Conservation (phyloP, 1,140 invertebrate species). For the Drosophila nannoptera region DNA sequence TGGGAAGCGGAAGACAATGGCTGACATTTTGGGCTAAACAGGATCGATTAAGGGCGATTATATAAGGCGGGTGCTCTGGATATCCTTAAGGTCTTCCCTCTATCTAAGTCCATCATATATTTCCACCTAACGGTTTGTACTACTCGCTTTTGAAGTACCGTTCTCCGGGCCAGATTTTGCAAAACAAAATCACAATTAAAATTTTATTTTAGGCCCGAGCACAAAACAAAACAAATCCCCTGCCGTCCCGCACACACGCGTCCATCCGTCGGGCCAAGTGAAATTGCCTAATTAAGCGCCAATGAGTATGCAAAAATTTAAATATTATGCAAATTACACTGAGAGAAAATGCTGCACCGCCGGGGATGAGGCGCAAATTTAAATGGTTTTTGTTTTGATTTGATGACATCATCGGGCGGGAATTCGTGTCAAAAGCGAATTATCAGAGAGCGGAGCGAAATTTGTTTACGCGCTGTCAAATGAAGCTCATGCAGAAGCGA, state of each 20-base stretch:
- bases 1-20: conserved; percentile 4
- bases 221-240: conserved; percentile 37
- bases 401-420: conserved; percentile 65
- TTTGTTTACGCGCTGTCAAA: conserved; percentile 53
- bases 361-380: conserved; percentile 39
- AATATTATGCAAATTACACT: conserved; percentile 72
- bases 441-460: conserved; percentile 47
- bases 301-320: conserved; percentile 66
- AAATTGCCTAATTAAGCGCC: conserved; percentile 63
- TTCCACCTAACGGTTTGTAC: too few relatives aligned
- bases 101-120: too few relatives aligned
- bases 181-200: conserved; percentile 20
- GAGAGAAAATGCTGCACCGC: conserved; percentile 18
- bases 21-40: not conserved
- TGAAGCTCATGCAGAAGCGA: conserved; percentile 2
- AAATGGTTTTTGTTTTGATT: conserved; percentile 69
- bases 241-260: not conserved
- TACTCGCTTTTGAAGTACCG: too few relatives aligned
- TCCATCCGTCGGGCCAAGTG: too few relatives aligned
- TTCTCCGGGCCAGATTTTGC: too few relatives aligned
- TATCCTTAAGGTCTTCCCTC: too few relatives aligned
- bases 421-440: conserved; percentile 66
- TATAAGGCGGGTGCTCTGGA: too few relatives aligned
- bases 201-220: conserved; percentile 6
- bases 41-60: too few relatives aligned